Evolutionary conservation across 1,140 invertebrate genomes (phyloP).

Genomic region (Drosophila triauraria): DNA sequence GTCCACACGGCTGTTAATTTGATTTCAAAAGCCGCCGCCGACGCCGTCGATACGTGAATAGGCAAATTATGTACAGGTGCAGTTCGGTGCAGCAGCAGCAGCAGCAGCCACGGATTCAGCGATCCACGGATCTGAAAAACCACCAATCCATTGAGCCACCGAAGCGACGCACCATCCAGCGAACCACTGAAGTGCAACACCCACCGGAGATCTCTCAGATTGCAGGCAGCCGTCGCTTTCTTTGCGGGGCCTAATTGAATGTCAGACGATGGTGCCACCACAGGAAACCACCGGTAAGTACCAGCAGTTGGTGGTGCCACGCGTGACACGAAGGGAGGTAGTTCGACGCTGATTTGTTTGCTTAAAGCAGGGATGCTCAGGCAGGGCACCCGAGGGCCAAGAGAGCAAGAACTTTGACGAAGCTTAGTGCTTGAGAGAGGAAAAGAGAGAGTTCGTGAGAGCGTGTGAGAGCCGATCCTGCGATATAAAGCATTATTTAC

Average conservation of each 20-base stretch:
- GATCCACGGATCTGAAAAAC: constrained; percentile 14
- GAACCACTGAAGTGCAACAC: constrained; percentile 63
- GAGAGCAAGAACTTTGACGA: background rate
- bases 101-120: constrained; percentile 30
- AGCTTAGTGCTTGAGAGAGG: background rate
- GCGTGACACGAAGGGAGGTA: constrained; percentile 25
- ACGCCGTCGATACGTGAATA: constrained; percentile 64
- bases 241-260: constrained; percentile 69
- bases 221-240: constrained; percentile 53
- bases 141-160: constrained; percentile 32
- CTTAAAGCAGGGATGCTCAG: background rate
- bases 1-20: constrained; percentile 63
- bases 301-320: background rate
- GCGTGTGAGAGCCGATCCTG: background rate
- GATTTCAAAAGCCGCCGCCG: constrained; percentile 69
- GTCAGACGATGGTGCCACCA: constrained; percentile 50
- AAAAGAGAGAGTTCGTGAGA: no score
- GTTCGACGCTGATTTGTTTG: no score
- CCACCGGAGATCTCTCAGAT: constrained; percentile 64
- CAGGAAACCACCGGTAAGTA: constrained; percentile 9
- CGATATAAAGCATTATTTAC: no score
- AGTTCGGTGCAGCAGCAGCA: constrained; percentile 19
- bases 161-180: constrained; percentile 21
- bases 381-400: background rate
- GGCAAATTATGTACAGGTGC: constrained; percentile 76